Evolutionary conservation across 2,797 vertebrate species (phyloP).

Genomic region (Poeciliopsis gracilis): DNA sequence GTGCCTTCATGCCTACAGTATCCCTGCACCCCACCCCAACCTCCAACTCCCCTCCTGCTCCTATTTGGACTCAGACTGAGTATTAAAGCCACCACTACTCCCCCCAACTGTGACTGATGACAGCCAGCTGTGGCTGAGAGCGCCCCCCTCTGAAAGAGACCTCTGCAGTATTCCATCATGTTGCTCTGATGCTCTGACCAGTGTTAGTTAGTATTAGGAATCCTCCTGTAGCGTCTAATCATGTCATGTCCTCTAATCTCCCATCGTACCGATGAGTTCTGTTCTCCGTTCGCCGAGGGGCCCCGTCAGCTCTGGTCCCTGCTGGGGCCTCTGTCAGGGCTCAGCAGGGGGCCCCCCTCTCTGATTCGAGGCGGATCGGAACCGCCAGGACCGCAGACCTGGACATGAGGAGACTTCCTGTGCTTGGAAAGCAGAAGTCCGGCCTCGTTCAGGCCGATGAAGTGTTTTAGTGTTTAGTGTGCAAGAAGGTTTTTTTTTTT

Average conservation of each 20-base stretch:
- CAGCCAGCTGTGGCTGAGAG: constrained; percentile 28
- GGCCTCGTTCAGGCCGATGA: background rate
- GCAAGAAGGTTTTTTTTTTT: no score
- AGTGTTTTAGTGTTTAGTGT: no score
- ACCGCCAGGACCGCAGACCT: background rate
- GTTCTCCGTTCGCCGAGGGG: no score
- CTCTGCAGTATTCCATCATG: constrained; percentile 1
- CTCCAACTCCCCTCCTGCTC: constrained; percentile 2
- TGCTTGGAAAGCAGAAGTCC: constrained; percentile 10
- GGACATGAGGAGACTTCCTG: background rate
- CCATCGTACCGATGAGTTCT: constrained; percentile 39
- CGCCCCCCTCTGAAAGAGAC: background rate
- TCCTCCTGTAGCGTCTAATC: background rate
- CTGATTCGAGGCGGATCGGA: constrained; percentile 6
- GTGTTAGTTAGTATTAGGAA: constrained; percentile 29
- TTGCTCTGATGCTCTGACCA: constrained; percentile 9
- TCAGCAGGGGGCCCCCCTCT: constrained; percentile 61
- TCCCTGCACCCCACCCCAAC: background rate
- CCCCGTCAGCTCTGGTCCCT: no score
- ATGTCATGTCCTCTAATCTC: constrained; percentile 50
- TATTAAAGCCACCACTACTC: constrained; percentile 65
- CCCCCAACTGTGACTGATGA: constrained; percentile 39
- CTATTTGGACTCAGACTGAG: constrained; percentile 54
- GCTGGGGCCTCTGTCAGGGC: constrained; percentile 72
- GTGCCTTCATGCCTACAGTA: constrained; percentile 33